Evolutionary conservation across 2,113 vertebrate genomes (phyloP), one percentile per base, ranked within the genome.

Genomic region (Osmerus mordax): DNA sequence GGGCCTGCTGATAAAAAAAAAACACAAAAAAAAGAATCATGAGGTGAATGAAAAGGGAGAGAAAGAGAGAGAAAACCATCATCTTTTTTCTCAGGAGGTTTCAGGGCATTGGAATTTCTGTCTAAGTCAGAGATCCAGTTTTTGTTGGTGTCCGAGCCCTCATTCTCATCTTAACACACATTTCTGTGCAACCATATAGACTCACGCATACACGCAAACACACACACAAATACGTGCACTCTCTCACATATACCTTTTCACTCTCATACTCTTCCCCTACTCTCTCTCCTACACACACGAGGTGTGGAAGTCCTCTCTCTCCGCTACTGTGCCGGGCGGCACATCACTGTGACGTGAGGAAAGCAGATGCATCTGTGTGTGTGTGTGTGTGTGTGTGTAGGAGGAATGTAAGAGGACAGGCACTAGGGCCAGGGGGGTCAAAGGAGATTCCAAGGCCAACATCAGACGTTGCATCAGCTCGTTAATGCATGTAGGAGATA

Each of bases 361-460:
- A 23, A 18, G 29, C 1, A 14, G 11, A 16, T 21, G 19, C 23
- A 19, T 41, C 21, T 54, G 51, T 74, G 69, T 65, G 61, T 12
- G 5, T 74, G 32, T 7, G 58, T 53, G 12, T 23, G 18, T 47
- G 41, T 51, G 36, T 9, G 73, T 73, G 78, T 68, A 71, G n/a
- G 70, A n/a, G 29, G 15, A 41, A 70, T 16, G 32, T 52, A 47
- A 67, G 56, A 72, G 70, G 75, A 70, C 64, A 68, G 83, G 83
- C 84, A 71, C 78, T 29, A 18, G 70, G 78, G 77, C 83, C 83
- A 71, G 47, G 75, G 75, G 78, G 55, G 69, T 76, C 78, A 86
- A 86, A 83, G 85, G 78, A 88, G 77, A 84, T 79, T 84, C 83
- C 76, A 90, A 87, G 87, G 86, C 85, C 85, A 76, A 89, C 86